Evolutionary conservation across 2,113 vertebrate species (phyloP).

Genomic region (Pomatorhinus ruficollis): DNA sequence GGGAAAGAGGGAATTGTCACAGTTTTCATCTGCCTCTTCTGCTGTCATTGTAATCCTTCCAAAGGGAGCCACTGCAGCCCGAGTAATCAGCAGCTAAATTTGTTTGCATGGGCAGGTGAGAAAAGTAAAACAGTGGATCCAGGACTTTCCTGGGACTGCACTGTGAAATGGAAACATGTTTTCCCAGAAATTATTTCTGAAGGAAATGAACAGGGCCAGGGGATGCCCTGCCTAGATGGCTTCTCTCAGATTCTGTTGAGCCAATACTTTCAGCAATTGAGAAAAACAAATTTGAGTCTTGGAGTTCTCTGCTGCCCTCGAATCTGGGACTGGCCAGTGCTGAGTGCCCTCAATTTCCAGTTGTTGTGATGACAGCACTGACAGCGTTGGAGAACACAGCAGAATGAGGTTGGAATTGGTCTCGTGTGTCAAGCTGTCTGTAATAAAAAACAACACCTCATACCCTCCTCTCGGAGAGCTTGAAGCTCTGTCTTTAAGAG

Average conservation of each 20-base stretch:
- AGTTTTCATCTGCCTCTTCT: conserved; percentile 23
- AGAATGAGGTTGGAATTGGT: neutral
- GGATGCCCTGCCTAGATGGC: neutral
- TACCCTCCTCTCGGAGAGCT: neutral
- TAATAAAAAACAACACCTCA: neutral
- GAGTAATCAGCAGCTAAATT: neutral
- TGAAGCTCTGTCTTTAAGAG: neutral
- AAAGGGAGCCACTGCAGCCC: conserved; percentile 20
- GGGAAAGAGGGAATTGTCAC: conserved; percentile 22
- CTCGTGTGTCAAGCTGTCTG: neutral
- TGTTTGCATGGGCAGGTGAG: neutral
- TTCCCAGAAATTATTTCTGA: neutral
- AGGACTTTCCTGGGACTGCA: neutral
- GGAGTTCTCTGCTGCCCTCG: neutral
- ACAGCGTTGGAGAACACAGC: neutral
- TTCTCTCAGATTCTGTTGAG: neutral
- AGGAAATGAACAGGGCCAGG: neutral
- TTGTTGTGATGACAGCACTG: neutral
- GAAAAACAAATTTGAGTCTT: neutral
- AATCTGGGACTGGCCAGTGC: neutral
- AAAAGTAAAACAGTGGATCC: neutral
- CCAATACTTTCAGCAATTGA: neutral
- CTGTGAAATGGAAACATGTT: neutral
- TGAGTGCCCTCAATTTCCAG: neutral
- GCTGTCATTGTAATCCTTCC: conserved; percentile 42